Evolutionary conservation across 2,113 vertebrate species (phyloP), one percentile per base, ranked within the genome.

Genomic region (Strix uralensis): DNA sequence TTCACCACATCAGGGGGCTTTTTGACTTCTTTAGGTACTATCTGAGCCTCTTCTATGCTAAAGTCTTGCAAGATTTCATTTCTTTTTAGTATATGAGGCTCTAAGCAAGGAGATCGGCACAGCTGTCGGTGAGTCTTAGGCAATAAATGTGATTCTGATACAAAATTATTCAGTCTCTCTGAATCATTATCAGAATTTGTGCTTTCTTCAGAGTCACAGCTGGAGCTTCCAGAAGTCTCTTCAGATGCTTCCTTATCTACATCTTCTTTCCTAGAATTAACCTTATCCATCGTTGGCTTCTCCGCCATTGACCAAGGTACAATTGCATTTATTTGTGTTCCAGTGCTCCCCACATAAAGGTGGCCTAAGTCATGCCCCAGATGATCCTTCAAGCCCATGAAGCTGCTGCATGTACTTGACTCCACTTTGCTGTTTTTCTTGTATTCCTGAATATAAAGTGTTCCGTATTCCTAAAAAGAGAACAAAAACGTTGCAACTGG

Each of bases 381-480:
- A 97, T 99, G 99, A 98, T 99, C 99, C 98, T 99, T 99, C 98
- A 99, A 98, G 98, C 99, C 99, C 99, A 99, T 99, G 99, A 99
- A 98, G 98, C 98, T 98, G 98, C 98, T 98, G 91, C 97, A 98
- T 98, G 98, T 98, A 98, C 98, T 98, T 98, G 99, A 98, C 97
- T 98, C 98, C 97, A 98, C 98, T 96, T 98, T 98, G 97, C 81
- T 98, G 96, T 94, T 97, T 94, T 98, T 98, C 96, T 96, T 98
- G 96, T 98, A 98, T 95, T 98, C 97, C 96, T 98, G 98, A 97
- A 98, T 96, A 97, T 98, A 98, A 93, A 98, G 97, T 79, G 97
- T 97, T 97, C 98, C 97, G 98, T 91, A 98, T 96, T 98, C 98
- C 98, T 99, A 91, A 87, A 94, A 91, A 95, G 95, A 95, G 96